phyloP scores from a whole-genome alignment of 1,140 invertebrate genomes.

The Drosophila obscura region DNA sequence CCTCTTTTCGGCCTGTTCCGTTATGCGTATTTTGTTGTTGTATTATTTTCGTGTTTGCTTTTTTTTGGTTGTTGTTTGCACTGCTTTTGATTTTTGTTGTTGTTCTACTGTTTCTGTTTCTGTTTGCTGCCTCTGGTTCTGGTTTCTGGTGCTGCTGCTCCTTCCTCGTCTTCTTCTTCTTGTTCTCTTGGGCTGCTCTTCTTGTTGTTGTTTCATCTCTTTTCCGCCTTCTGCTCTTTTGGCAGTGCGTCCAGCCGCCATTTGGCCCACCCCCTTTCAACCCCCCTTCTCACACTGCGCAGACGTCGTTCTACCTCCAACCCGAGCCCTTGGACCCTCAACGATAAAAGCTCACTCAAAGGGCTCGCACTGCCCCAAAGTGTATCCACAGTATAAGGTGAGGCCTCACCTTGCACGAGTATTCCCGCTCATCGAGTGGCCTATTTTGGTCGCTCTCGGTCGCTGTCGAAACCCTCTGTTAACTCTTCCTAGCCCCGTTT shows the following conservation, averaged over 20 bases:
- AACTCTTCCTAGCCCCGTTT: neutral
- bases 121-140: conserved; percentile 22
- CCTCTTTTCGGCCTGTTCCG: conserved; percentile 5
- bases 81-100: conserved; percentile 33
- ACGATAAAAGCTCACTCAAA: conserved; percentile 11
- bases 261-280: neutral
- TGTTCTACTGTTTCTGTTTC: conserved; percentile 18
- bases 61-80: conserved; percentile 33
- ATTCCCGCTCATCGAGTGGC: too few species aligned
- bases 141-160: conserved; percentile 36
- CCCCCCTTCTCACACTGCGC: conserved; percentile 33
- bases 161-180: conserved; percentile 20
- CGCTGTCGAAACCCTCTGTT: neutral
- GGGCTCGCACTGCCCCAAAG: neutral
- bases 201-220: conserved; percentile 59
- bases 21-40: conserved; percentile 21
- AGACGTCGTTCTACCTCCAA: conserved; percentile 23
- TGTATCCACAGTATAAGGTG: too few species aligned
- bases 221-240: conserved; percentile 51
- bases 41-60: conserved; percentile 30
- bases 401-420: too few species aligned
- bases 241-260: conserved; percentile 16
- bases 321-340: neutral
- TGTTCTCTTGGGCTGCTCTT: conserved; percentile 31
- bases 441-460: too few species aligned